phyloP scores from a whole-genome alignment of 1,140 invertebrate species.

The Drosophila sechellia region DNA sequence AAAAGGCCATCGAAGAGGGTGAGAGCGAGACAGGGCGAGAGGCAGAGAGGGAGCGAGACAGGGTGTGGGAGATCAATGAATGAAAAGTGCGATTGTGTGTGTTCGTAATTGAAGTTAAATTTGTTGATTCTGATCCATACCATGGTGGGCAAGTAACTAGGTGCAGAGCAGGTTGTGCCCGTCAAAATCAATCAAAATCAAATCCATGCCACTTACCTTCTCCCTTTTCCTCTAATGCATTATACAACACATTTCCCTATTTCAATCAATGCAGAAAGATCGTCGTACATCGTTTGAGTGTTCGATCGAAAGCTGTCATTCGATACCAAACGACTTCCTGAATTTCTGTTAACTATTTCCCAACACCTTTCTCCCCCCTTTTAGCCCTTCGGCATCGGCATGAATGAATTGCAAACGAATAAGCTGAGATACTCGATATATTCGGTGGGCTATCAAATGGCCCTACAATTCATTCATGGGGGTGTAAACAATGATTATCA shows the following conservation, averaged over 20 bases:
- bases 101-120: constrained; percentile 41
- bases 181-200: not conserved
- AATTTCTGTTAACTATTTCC: constrained; percentile 25
- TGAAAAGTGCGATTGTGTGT: constrained; percentile 34
- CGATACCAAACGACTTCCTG: constrained; percentile 35
- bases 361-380: not conserved
- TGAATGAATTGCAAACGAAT: constrained; percentile 12
- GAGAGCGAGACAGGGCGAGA: not conserved
- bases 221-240: too few relatives aligned
- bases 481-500: not conserved
- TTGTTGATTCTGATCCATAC: constrained; percentile 30
- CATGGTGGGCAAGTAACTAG: constrained; percentile 6
- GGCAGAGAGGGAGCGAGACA: not conserved
- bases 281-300: not conserved
- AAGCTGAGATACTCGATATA: constrained; percentile 16
- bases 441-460: constrained; percentile 9
- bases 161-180: too few relatives aligned
- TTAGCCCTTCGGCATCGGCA: constrained; percentile 1
- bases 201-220: not conserved
- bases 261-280: constrained; percentile 3
- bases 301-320: constrained; percentile 23
- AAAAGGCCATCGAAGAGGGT: constrained; percentile 14
- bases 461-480: constrained; percentile 6
- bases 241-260: constrained; percentile 1
- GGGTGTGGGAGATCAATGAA: constrained; percentile 52